phyloP scores from a whole-genome alignment of 2,888 invertebrate genomes.

The Elysia crispata region DNA sequence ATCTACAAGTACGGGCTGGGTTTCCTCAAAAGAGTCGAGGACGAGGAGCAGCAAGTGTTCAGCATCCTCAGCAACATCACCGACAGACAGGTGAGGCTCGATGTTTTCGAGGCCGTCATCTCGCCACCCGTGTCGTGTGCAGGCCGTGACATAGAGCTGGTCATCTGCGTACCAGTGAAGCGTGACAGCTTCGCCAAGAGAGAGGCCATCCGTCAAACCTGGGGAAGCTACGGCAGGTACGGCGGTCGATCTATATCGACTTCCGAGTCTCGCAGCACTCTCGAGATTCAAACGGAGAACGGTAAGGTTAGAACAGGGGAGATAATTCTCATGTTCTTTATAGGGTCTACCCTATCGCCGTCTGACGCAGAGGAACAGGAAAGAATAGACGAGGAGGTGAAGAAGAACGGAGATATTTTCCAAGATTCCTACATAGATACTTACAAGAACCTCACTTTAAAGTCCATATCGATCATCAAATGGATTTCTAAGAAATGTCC shows the following conservation, averaged over 20 bases:
- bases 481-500: slow-evolving; percentile 77
- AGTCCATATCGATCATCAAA: slow-evolving; percentile 77
- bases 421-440: slow-evolving; percentile 75
- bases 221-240: slow-evolving; percentile 65
- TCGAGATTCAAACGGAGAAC: neutral
- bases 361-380: slow-evolving; percentile 46
- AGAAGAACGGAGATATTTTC: slow-evolving; percentile 69
- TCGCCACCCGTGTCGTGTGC: neutral
- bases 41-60: no score
- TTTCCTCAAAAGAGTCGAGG: no score
- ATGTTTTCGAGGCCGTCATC: no score
- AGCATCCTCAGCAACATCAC: no score
- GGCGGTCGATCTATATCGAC: neutral
- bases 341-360: slow-evolving; percentile 56
- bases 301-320: slow-evolving; percentile 36
- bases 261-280: neutral
- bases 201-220: slow-evolving; percentile 69
- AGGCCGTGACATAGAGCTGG: slow-evolving; percentile 45
- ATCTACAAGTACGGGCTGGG: no score
- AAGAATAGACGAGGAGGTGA: slow-evolving; percentile 62
- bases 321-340: slow-evolving; percentile 65
- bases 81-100: no score
- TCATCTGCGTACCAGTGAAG: slow-evolving; percentile 67
- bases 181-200: slow-evolving; percentile 62
- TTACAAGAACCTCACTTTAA: slow-evolving; percentile 78